Percentiles rank a stretch among this genome's conserved stretches.
phyloP scores from a whole-genome alignment of 35 echinoderm and acorn worm genomes.

The Heliocidaris erythrogramma region DNA sequence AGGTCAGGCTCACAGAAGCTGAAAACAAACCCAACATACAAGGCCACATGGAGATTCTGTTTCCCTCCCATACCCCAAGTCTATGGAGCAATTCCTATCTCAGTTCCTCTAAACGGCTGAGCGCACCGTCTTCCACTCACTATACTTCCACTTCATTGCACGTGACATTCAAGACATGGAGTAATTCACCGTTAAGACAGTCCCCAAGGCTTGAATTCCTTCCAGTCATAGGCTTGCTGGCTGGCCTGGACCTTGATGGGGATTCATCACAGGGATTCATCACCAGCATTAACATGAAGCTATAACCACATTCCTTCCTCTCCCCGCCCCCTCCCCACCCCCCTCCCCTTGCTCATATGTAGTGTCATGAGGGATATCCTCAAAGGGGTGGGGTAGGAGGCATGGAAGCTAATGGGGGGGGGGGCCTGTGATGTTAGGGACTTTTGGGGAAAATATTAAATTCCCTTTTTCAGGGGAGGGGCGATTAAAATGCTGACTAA shows the following conservation, averaged over 20 bases:
- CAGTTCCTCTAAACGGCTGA: not conserved
- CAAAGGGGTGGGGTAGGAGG: not conserved
- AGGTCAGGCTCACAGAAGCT: too few species aligned
- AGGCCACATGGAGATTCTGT: not conserved
- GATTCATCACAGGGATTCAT: not conserved
- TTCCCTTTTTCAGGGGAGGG: too few species aligned
- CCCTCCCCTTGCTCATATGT: not conserved
- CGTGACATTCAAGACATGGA: not conserved
- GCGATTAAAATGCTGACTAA: too few species aligned
- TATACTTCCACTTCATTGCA: not conserved
- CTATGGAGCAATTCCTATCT: not conserved
- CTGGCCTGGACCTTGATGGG: not conserved
- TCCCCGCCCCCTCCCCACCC: not conserved
- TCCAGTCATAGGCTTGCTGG: not conserved
- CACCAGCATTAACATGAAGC: too few species aligned
- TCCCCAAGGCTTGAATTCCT: not conserved
- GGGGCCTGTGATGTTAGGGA: not conserved
- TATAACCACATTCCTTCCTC: not conserved
- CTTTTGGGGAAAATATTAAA: too few species aligned
- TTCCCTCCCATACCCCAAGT: not conserved
- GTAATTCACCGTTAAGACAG: too few species aligned
- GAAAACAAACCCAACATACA: too few species aligned
- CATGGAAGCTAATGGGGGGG: too few species aligned
- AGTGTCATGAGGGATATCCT: not conserved
- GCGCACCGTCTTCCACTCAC: not conserved